These are phyloP conservation scores for honey bee (Apis mellifera) DNA, from an alignment of 1,140 invertebrate species.

Conservation along the genomic window Amel_HAv3.1 CM009931.2:18485001-18485500, in stretches of 20 bases:
- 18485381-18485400: not conserved
- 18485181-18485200: not conserved
- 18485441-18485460: not conserved
- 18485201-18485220: not conserved
- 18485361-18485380: not conserved
- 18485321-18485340: not conserved
- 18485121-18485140: not conserved
- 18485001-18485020: not conserved
- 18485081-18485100: not conserved
- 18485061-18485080: not conserved
- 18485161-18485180: not conserved
- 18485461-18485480: not conserved
- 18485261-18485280: not conserved
- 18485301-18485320: conserved; percentile 8
- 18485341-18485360: conserved; percentile 29
- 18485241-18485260: conserved; percentile 14
- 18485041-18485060: not conserved
- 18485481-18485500: no score
- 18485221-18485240: not conserved
- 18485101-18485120: not conserved
- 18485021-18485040: conserved; percentile 11
- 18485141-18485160: no score
- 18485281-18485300: conserved; percentile 1
- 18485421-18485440: not conserved
- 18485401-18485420: conserved; percentile 6